Evolutionary conservation across 2,113 vertebrate genomes (phyloP), one percentile per base, ranked within the genome.

Genomic region (Strix aluco): DNA sequence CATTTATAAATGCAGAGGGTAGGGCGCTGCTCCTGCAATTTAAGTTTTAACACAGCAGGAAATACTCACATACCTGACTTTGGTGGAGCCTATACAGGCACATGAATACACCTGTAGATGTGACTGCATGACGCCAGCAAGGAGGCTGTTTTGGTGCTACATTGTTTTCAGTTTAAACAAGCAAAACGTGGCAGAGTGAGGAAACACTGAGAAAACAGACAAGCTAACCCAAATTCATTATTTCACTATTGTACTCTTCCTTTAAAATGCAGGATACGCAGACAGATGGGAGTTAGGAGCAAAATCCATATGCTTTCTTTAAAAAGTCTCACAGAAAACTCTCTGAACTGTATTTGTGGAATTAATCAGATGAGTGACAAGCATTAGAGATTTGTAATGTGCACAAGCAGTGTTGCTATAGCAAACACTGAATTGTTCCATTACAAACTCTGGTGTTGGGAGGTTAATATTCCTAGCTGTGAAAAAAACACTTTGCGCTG

Each of bases 341-440:
- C 75, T n/a, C 65, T 32, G 57, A 62, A 36, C 34, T 30, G 79
- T 47, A 51, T 84, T 83, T 72, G 66, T 57, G 61, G 81, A 79
- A 91, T 91, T 86, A 92, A 94, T 73, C 71, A 77, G 66, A 77
- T 32, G 74, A 89, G 58, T 47, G 36, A 52, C 74, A 94, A 95
- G 79, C 84, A 46, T 18, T 51, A 42, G 38, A 47, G 57, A n/a
- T n/a, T 51, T 54, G 44, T 49, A 42, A 73, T 0, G n/a, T 63
- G 81, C 44, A 42, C 15, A 27, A 59, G 46, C 59, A 75, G 44
- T 13, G 74, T 10, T 91, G 74, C 34, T 32, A 57, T 10, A 74
- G 57, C 67, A 63, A 80, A 38, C 52, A 8, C 47, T 1, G 32
- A 91, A 32, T 32, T 91, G 44, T 93, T 89, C 63, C 57, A 19